Percentiles rank a stretch among this genome's conserved stretches.
phyloP scores from a whole-genome alignment of 2,113 vertebrate genomes.

The Tretioscincus oriximinensis region DNA sequence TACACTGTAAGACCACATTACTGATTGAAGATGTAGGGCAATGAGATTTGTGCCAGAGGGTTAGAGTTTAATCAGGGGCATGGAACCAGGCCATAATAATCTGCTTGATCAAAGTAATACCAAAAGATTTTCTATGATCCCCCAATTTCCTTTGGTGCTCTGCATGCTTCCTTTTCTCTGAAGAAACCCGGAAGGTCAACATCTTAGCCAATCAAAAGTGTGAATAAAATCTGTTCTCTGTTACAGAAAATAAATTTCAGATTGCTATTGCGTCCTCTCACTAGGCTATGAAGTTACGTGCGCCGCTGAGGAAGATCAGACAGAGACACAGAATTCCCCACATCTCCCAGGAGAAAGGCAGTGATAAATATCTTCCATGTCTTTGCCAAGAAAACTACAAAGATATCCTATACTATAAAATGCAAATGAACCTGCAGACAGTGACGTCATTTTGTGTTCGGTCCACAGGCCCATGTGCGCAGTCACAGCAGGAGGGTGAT shows the following conservation, averaged over 20 bases:
- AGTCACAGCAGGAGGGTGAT: too few relatives aligned
- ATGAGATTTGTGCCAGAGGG: constrained; percentile 3
- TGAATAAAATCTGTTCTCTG: not conserved
- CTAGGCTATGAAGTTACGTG: not conserved
- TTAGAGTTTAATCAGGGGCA: constrained; percentile 16
- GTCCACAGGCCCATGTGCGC: too few relatives aligned
- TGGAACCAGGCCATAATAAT: not conserved
- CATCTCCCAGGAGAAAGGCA: not conserved
- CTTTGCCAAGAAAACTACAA: too few relatives aligned
- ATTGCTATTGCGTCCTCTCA: too few relatives aligned
- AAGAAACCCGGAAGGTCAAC: not conserved
- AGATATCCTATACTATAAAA: too few relatives aligned
- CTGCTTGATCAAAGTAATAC: not conserved
- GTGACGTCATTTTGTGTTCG: too few relatives aligned
- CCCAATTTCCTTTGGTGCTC: not conserved
- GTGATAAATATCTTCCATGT: too few relatives aligned
- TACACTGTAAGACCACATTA: not conserved
- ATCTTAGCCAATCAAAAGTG: not conserved
- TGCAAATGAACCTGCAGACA: too few relatives aligned
- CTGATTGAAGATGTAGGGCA: constrained; percentile 10
- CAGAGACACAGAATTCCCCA: not conserved
- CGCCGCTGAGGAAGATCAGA: not conserved
- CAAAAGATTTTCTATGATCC: not conserved
- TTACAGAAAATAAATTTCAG: too few relatives aligned
- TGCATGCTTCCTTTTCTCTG: not conserved